Evolutionary conservation across 2,113 vertebrate genomes (phyloP), one percentile per base, ranked within the genome.

Genomic region (Sigmodon hispidus): DNA sequence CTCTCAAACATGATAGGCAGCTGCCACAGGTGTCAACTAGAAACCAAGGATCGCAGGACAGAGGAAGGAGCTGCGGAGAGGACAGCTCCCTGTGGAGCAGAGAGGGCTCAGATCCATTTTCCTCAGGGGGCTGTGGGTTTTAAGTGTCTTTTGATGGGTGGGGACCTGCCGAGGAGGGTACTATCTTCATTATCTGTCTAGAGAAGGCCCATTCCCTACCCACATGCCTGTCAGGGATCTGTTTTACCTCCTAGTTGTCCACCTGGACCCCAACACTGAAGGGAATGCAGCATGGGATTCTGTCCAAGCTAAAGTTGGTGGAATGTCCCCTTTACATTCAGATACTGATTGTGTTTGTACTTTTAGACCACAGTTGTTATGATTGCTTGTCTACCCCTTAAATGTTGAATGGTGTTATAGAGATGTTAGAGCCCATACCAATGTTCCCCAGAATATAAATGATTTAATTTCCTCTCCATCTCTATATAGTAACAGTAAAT

Each of bases 281-380:
- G 36, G 10, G 57, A 13, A n/a, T 90, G 52, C 1, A 16, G 2
- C 81, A 87, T 92, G 69, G 67, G 17, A 84, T 94, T 91, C 84
- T 12, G 63, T 12, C 8, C 52, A 59, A 45, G 31, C 67, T 94
- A 85, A 93, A 70, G 61, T 67, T 87, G 24, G 15, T 57, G 76
- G n/a, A 86, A 40, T 76, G 10, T 65, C 63, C 3, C 52, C 34
- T 95, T 63, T 85, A 65, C 55, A n/a, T 57, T 88, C 12, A 50
- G 65, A 86, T 9, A 79, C 43, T 88, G 1, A 21, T 86, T 87
- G 5, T 91, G 3, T 86, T 90, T 76, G 76, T 63, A 57, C 40
- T 86, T 5, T 90, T 89, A 45, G 19, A 10, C 61, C 95, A 90
- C 2, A 61, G 52, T n/a, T 94, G 92, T 94, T 95, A 75, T 95